Evolutionary conservation across 2,113 vertebrate genomes (phyloP).

Genomic region (Gila orcuttii): DNA sequence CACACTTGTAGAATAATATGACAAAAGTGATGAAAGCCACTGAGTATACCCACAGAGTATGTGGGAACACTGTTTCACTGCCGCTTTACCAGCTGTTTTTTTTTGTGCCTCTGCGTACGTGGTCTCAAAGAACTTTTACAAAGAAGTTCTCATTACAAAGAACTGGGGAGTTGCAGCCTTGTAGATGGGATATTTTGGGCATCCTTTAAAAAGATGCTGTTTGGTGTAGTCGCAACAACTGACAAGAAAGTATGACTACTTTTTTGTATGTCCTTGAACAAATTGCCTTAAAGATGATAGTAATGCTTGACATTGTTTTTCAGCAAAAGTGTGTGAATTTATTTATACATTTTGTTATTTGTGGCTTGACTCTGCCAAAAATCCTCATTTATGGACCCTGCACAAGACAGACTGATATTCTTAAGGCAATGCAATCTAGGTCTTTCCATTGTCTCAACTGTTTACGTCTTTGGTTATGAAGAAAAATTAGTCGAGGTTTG

Average conservation of each 20-base stretch:
- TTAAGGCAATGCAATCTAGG: not conserved
- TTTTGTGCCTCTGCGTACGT: conserved; percentile 59
- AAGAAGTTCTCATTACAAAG: not conserved
- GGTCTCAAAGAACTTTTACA: conserved; percentile 25
- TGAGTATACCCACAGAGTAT: conserved; percentile 50
- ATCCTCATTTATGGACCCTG: not conserved
- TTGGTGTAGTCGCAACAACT: not conserved
- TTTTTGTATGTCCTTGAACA: not conserved
- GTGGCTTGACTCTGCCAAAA: not conserved
- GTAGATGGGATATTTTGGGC: not conserved
- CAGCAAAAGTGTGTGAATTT: not conserved
- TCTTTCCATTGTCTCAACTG: not conserved
- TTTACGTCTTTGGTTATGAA: conserved; percentile 7
- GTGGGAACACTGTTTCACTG: conserved; percentile 65
- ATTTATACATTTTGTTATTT: not conserved
- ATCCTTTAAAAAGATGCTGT: conserved; percentile 7
- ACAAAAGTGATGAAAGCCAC: conserved; percentile 46
- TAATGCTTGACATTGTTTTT: not conserved
- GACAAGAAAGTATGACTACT: not conserved
- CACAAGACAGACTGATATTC: not conserved
- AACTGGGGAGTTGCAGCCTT: not conserved
- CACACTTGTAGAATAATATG: conserved; percentile 36
- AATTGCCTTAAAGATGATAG: not conserved
- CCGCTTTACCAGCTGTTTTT: conserved; percentile 65
- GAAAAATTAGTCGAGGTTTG: conserved; percentile 7